These are phyloP conservation scores for Dynastes hyllus DNA, from an alignment of 2,888 invertebrate genomes.

Conservation along the genomic window DNA sequence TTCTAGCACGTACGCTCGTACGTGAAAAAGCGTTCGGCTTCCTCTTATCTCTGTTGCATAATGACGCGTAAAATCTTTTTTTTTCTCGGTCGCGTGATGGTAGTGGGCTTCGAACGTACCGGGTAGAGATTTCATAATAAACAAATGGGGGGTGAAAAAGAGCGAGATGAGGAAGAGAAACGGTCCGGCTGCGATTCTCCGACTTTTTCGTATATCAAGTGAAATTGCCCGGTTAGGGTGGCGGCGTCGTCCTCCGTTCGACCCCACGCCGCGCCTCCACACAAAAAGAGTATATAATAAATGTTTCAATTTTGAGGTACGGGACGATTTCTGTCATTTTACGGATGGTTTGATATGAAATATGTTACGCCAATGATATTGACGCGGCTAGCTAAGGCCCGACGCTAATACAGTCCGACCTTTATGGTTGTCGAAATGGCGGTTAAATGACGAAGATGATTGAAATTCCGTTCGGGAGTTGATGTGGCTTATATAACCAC, in stretches of 20 bases:
- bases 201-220: constrained; percentile 44
- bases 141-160: constrained; percentile 45
- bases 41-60: constrained; percentile 46
- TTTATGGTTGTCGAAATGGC: constrained; percentile 5
- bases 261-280: background rate
- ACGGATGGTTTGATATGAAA: constrained; percentile 36
- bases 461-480: background rate
- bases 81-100: constrained; percentile 8
- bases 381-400: background rate
- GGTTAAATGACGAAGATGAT: constrained; percentile 25
- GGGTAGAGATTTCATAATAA: constrained; percentile 45
- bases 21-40: constrained; percentile 42
- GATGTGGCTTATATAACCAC: too few relatives aligned
- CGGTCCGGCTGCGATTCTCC: constrained; percentile 15
- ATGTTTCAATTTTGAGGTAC: constrained; percentile 47
- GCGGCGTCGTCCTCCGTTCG: background rate
- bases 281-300: constrained; percentile 35
- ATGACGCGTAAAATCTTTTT: constrained; percentile 47
- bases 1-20: constrained; percentile 18
- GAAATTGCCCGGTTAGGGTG: constrained; percentile 39
- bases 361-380: constrained; percentile 27
- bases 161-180: constrained; percentile 27
- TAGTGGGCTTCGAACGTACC: background rate
- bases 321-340: constrained; percentile 37
- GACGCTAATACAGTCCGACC: constrained; percentile 10